These are phyloP conservation scores for Drosophila orena DNA, from an alignment of 1,140 invertebrate species.

Conservation along the genomic window DNA sequence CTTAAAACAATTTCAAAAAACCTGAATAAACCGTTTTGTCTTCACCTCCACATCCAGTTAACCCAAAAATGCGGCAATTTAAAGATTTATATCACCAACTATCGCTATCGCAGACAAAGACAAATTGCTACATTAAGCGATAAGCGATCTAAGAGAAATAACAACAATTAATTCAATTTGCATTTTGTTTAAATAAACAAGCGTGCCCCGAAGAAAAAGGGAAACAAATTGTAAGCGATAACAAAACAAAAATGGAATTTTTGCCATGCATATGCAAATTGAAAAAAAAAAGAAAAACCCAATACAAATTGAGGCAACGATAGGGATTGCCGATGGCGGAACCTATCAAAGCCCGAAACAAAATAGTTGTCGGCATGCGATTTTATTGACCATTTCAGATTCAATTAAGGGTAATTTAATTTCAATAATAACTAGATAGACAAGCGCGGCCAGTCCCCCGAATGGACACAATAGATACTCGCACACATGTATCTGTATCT, in stretches of 20 bases:
- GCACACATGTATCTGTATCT: conserved; percentile 25
- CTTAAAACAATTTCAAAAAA: neutral
- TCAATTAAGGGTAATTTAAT: conserved; percentile 84
- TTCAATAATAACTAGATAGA: conserved; percentile 81
- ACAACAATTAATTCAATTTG: conserved; percentile 80
- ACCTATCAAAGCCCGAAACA: conserved; percentile 59
- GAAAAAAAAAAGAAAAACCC: conserved; percentile 17
- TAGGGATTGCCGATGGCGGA: conserved; percentile 32
- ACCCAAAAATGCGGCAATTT: conserved; percentile 37
- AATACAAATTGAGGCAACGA: conserved; percentile 33
- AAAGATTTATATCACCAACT: conserved; percentile 46
- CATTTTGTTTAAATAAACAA: conserved; percentile 72
- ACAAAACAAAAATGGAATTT: conserved; percentile 47
- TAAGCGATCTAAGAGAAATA: conserved; percentile 72
- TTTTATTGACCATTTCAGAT: conserved; percentile 84
- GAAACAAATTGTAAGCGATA: conserved; percentile 14
- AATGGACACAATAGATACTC: conserved; percentile 18
- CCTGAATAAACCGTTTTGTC: conserved; percentile 2
- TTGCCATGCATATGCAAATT: conserved; percentile 71
- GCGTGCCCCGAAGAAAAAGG: conserved; percentile 17
- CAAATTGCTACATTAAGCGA: conserved; percentile 77
- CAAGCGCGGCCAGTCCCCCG: conserved; percentile 46
- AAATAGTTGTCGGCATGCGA: conserved; percentile 79
- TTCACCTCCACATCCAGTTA: conserved; percentile 7
- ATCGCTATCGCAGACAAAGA: conserved; percentile 59